Conservation (phyloP, 1,140 invertebrate genomes). For the Hermetia illucens region DNA sequence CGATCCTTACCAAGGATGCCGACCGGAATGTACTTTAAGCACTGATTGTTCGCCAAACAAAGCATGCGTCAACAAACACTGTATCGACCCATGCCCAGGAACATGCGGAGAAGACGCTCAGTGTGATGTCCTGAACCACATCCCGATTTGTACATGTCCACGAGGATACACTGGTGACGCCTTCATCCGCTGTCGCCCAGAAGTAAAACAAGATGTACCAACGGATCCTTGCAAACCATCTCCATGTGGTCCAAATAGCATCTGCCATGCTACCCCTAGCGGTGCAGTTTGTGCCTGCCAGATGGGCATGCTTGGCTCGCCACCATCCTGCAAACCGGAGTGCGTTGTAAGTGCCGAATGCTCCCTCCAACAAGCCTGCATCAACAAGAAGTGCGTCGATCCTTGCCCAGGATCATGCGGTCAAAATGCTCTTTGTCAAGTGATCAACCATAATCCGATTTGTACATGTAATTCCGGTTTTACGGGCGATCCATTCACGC, state of each 20-base stretch:
- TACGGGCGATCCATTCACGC: slow-evolving; percentile 41
- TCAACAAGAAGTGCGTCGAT: slow-evolving; percentile 52
- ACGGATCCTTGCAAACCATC: slow-evolving; percentile 51
- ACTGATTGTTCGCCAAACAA: slow-evolving; percentile 61
- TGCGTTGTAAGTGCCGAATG: slow-evolving; percentile 55
- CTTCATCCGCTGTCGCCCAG: slow-evolving; percentile 38
- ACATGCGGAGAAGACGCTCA: slow-evolving; percentile 56
- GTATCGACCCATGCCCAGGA: slow-evolving; percentile 60
- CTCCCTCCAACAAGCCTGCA: slow-evolving; percentile 47
- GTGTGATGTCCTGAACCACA: slow-evolving; percentile 68
- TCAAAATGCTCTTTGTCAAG: slow-evolving; percentile 44
- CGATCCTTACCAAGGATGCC: slow-evolving; percentile 51
- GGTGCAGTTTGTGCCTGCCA: slow-evolving; percentile 61
- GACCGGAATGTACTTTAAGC: slow-evolving; percentile 73
- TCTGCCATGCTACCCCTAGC: slow-evolving; percentile 56
- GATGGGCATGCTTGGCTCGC: slow-evolving; percentile 58
- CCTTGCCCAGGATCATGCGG: slow-evolving; percentile 57
- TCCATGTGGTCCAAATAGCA: slow-evolving; percentile 64
- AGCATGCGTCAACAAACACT: slow-evolving; percentile 60
- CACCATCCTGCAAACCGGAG: slow-evolving; percentile 47
- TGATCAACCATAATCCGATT: slow-evolving; percentile 45
- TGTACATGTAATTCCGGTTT: slow-evolving; percentile 36
- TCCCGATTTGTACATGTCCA: slow-evolving; percentile 59
- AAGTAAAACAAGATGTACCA: slow-evolving; percentile 10
- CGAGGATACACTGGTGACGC: slow-evolving; percentile 61